Evolutionary conservation across 2,888 invertebrate species (phyloP).

Genomic region (Nomada lathburiana): DNA sequence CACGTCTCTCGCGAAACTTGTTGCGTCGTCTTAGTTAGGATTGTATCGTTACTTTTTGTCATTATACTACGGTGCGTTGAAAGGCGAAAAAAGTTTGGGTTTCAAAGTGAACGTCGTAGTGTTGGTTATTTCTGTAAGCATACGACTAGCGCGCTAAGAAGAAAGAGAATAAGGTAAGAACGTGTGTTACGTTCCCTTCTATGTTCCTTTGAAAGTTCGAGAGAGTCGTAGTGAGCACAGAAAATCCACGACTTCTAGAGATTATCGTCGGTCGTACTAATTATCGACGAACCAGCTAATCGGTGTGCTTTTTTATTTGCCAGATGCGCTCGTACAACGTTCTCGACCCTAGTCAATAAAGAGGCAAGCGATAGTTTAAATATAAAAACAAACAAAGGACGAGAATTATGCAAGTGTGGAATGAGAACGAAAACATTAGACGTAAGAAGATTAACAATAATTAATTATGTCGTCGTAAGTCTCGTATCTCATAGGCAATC

Average conservation of each 20-base stretch:
- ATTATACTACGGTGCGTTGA: no score
- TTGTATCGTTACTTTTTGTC: no score
- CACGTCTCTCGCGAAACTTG: slow-evolving; percentile 10
- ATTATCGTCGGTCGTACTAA: neutral
- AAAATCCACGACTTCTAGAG: neutral
- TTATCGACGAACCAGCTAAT: slow-evolving; percentile 12
- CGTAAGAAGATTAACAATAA: slow-evolving; percentile 63
- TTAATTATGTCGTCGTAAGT: slow-evolving; percentile 63
- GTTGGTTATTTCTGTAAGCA: no score
- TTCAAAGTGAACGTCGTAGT: no score
- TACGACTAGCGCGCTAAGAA: no score
- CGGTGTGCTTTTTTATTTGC: slow-evolving; percentile 32
- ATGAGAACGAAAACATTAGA: slow-evolving; percentile 8
- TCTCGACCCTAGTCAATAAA: neutral
- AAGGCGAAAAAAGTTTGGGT: no score
- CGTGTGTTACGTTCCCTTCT: no score
- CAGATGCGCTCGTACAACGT: neutral
- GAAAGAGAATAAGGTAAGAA: no score
- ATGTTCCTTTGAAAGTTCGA: slow-evolving; percentile 3
- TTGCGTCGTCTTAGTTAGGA: neutral
- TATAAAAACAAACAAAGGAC: neutral
- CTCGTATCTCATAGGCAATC: slow-evolving; percentile 68
- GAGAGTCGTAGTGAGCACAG: neutral
- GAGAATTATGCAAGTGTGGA: neutral
- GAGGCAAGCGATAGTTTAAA: neutral